Evolutionary conservation across 2,113 vertebrate genomes (phyloP).

Genomic region (Apodemus sylvaticus): DNA sequence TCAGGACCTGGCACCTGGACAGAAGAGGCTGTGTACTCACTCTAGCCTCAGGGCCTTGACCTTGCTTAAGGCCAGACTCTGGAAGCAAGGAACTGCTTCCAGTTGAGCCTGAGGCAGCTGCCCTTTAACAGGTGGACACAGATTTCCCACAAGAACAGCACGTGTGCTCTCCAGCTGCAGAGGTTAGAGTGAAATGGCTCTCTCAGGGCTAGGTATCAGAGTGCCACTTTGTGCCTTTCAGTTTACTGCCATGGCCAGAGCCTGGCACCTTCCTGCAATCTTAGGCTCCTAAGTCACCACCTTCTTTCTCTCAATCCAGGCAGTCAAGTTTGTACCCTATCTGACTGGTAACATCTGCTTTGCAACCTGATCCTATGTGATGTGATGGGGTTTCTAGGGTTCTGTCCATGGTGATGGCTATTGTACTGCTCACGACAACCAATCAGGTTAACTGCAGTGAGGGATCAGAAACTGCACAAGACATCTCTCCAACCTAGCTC

Average conservation of each 20-base stretch:
- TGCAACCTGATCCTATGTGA: not conserved
- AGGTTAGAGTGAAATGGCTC: not conserved
- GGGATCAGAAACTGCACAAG: not conserved
- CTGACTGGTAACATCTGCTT: not conserved
- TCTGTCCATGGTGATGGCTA: not conserved
- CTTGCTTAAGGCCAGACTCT: not conserved
- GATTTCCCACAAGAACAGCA: not conserved
- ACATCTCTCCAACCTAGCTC: not conserved
- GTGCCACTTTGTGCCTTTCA: not conserved
- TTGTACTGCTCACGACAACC: too few species aligned
- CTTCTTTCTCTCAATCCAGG: not conserved
- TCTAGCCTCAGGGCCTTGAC: not conserved
- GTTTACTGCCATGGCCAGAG: not conserved
- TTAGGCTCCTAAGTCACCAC: not conserved
- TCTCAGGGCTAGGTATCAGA: not conserved
- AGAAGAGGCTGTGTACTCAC: not conserved
- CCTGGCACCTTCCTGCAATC: not conserved
- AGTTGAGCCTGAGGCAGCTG: not conserved
- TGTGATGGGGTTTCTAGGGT: not conserved
- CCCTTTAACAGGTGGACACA: not conserved
- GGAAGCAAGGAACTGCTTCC: not conserved
- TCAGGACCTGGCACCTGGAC: not conserved
- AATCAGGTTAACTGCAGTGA: not conserved
- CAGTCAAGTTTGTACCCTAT: too few species aligned
- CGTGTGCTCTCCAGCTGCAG: not conserved